Conservation (phyloP, 2,113 vertebrate genomes). For the Anguilla rostrata region DNA sequence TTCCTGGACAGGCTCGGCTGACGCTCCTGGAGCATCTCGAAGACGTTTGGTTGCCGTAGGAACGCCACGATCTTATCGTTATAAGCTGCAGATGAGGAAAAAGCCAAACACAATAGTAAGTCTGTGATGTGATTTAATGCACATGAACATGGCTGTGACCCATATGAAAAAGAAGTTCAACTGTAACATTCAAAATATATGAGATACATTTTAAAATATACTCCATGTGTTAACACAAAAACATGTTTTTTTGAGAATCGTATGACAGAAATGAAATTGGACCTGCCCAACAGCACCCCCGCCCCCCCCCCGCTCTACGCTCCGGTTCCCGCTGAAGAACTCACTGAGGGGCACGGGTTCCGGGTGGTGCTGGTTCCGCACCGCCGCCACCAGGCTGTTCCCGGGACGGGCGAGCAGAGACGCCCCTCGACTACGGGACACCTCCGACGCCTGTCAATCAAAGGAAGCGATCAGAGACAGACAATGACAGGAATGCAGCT, state of each 20-base stretch:
- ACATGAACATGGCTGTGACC: no score
- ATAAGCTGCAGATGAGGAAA: slow-evolving; percentile 72
- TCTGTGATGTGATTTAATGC: no score
- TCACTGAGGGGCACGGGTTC: slow-evolving; percentile 81
- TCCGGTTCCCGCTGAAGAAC: background rate
- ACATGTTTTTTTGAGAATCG: no score
- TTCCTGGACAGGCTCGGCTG: slow-evolving; percentile 84
- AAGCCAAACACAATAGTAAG: background rate
- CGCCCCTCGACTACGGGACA: slow-evolving; percentile 81
- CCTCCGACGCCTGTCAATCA: slow-evolving; percentile 78
- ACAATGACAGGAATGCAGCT: background rate
- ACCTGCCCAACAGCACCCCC: no score
- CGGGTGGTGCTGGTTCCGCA: slow-evolving; percentile 82
- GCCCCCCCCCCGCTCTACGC: no score
- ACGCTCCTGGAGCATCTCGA: slow-evolving; percentile 87
- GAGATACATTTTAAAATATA: no score
- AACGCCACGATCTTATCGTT: slow-evolving; percentile 91
- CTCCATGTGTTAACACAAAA: no score
- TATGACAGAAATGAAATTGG: no score
- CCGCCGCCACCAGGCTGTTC: slow-evolving; percentile 79
- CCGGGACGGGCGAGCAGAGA: slow-evolving; percentile 78
- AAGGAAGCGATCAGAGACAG: no score
- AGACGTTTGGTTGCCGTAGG: slow-evolving; percentile 86
- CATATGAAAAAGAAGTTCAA: no score
- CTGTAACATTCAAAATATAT: no score